Evolutionary conservation across 1,140 invertebrate genomes (phyloP).

Genomic region (Zelostemma sp.): DNA sequence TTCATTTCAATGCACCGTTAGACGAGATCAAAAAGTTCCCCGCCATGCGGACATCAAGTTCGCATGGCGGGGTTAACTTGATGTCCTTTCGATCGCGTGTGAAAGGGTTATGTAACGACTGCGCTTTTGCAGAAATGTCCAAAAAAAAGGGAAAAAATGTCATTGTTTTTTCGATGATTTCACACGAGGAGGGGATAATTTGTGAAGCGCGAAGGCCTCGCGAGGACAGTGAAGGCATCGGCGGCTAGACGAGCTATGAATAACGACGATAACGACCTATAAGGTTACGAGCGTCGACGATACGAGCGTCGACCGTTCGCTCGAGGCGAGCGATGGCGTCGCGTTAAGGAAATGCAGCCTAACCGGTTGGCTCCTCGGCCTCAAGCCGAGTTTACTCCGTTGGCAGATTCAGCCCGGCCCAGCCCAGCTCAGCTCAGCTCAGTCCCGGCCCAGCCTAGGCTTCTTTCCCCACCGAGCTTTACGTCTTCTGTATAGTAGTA

Average conservation of each 20-base stretch:
- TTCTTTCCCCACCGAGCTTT: too few relatives aligned
- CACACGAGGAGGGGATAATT: neutral
- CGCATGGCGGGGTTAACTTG: too few relatives aligned
- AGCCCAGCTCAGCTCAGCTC: too few relatives aligned
- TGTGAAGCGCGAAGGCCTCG: too few relatives aligned
- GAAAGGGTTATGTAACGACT: constrained; percentile 36
- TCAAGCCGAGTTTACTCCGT: too few relatives aligned
- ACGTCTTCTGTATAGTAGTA: too few relatives aligned
- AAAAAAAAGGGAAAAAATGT: too few relatives aligned
- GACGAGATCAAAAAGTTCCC: constrained; percentile 34
- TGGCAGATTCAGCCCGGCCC: too few relatives aligned
- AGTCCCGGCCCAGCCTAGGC: constrained; percentile 20
- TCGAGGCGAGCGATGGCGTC: constrained; percentile 45
- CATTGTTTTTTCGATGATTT: neutral
- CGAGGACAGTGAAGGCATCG: constrained; percentile 7
- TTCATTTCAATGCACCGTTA: constrained; percentile 52
- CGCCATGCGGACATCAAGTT: constrained; percentile 17
- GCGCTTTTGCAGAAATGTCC: too few relatives aligned
- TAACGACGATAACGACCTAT: constrained; percentile 33
- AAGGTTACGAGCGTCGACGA: constrained; percentile 30
- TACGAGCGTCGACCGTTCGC: constrained; percentile 46
- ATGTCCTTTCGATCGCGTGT: constrained; percentile 16
- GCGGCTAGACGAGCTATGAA: constrained; percentile 9
- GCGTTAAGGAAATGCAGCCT: constrained; percentile 60
- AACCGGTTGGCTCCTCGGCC: constrained; percentile 57